Percentiles rank a stretch among this genome's conserved stretches.
phyloP scores from a whole-genome alignment of 2,888 invertebrate species.

The Nephrotoma flavescens region DNA sequence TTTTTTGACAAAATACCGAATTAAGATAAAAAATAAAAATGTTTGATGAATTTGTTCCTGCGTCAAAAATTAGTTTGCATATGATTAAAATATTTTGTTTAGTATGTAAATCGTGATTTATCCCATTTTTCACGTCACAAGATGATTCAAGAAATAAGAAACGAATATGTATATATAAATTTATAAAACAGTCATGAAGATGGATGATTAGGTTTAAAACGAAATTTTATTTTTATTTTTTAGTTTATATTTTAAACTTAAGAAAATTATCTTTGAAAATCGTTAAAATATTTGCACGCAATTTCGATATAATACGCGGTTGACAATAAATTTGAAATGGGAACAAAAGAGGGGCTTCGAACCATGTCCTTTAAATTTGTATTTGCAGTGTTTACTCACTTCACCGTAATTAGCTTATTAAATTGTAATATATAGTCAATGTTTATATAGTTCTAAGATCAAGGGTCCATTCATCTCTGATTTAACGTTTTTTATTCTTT shows the following conservation, averaged over 20 bases:
- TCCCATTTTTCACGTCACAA: not conserved
- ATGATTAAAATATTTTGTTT: not conserved
- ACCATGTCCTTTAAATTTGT: not conserved
- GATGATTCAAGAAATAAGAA: not conserved
- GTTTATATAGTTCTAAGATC: not conserved
- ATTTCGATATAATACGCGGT: not conserved
- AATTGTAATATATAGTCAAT: not conserved
- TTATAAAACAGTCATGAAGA: not conserved
- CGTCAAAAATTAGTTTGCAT: not conserved
- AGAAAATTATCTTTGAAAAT: slow-evolving; percentile 2
- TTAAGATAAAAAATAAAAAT: not conserved
- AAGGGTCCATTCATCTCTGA: not conserved
- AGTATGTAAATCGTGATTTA: not conserved
- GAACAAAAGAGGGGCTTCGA: not conserved
- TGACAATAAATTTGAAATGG: not conserved
- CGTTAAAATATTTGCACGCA: slow-evolving; percentile 1
- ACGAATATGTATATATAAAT: not conserved
- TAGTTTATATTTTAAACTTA: not conserved
- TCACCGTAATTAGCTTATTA: not conserved
- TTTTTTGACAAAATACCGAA: not conserved
- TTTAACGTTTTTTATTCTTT: not conserved
- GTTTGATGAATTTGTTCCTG: not conserved
- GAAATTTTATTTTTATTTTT: not conserved
- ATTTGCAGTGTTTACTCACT: not conserved
- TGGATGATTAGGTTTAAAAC: not conserved